Percentiles rank a stretch among this genome's conserved stretches.
Conservation (phyloP, 2,797 vertebrate genomes). For the Falco rusticolus region DNA sequence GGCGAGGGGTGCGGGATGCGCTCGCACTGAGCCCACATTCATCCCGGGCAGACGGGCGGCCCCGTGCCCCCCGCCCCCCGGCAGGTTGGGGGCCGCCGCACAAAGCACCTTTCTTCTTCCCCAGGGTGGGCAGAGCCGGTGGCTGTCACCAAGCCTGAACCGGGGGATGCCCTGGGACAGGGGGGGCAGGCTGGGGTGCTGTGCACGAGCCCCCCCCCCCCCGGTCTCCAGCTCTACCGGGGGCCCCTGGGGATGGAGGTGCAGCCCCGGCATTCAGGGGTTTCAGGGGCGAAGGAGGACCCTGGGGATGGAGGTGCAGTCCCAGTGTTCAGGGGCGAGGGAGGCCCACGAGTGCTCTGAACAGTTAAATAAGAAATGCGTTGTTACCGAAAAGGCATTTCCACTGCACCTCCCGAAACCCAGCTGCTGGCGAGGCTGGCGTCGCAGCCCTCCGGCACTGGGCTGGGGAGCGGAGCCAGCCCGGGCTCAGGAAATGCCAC, state of each 20-base stretch:
- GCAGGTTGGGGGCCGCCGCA: constrained; percentile 72
- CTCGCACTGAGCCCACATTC: constrained; percentile 91
- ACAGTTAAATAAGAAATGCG: constrained; percentile 27
- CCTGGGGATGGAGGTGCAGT: not conserved
- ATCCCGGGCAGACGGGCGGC: constrained; percentile 83
- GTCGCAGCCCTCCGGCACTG: not conserved
- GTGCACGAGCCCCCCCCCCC: constrained; percentile 42
- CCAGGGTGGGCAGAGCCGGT: not conserved
- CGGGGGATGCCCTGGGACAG: constrained; percentile 32
- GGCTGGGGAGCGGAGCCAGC: not conserved
- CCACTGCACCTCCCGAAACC: constrained; percentile 39
- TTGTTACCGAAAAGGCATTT: constrained; percentile 8
- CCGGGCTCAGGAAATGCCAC: not conserved
- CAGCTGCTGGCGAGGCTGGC: not conserved
- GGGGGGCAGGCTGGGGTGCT: not conserved
- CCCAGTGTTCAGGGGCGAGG: not conserved
- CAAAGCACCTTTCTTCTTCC: constrained; percentile 96
- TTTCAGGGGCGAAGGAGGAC: not conserved
- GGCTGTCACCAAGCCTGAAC: constrained; percentile 1
- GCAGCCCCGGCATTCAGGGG: not conserved
- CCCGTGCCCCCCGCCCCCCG: constrained; percentile 65
- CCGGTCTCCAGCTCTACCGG: not conserved
- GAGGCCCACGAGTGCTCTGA: not conserved
- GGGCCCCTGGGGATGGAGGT: not conserved
- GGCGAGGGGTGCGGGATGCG: constrained; percentile 81